Base-by-base conservation (phyloP, 1,140 invertebrate species). In the Temnothorax longispinosus region DNA sequence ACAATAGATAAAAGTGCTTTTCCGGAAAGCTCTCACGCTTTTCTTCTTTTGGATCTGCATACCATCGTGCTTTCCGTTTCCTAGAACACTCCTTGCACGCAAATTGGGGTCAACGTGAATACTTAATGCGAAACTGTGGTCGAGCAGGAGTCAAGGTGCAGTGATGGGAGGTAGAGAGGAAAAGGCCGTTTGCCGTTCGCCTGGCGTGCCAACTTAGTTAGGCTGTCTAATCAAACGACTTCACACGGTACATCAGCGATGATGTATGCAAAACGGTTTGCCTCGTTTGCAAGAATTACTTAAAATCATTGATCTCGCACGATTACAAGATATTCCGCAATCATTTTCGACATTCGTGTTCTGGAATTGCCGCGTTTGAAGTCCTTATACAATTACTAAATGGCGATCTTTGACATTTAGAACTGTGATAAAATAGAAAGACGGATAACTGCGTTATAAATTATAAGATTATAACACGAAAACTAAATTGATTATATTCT, bases 101-200 rank as follows among this genome's bases (percentile, higher is more conserved):
- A 94, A 94, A 94, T 94, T 94, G 93, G 92, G 94, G 94, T 94
- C 91, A 92, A 86, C 91, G 86, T 95, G 90, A 95, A 95, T 94
- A 93, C 90, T 94, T 94, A 92, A 95, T 95, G 93, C 21, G 90
- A 88, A 92, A 91, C 90, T 90, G 93, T 92, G 93, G 92, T 93
- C 93, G 93, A 93, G 94, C 90, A 93, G 86, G 90, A 93, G 92
- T 94, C 93, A 94, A 93, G 93, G 92, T 93, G 92, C 91, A 92
- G 91, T 89, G 92, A 92, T 92, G 90, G 93, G 93, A 94, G 93
- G 92, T 90, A 93, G 93, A 93, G 92, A 94, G 92, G 92, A 94
- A 94, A 93, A 94, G 93, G 92, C 92, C 93, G 92, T 94, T 94
- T 93, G 92, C 92, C 91, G 93, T 93, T 89, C 92, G 92, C 92